A percentile compares a stretch with the other conserved stretches of the same genome.
phyloP scores from a whole-genome alignment of 2,888 invertebrate species.

The Campoletis raptor region DNA sequence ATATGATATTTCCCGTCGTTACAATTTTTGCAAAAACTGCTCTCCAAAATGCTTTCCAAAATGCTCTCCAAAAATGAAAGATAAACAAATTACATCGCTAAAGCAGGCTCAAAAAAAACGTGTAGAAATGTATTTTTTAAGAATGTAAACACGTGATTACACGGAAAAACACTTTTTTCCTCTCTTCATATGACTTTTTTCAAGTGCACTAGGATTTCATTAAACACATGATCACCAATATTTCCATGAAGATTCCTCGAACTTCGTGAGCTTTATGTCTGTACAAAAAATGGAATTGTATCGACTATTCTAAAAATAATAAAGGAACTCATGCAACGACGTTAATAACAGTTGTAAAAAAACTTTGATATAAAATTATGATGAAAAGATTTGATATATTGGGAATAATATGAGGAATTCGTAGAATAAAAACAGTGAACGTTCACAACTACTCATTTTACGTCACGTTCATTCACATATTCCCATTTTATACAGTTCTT shows the following conservation, averaged over 20 bases:
- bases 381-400: background rate
- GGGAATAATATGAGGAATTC: background rate
- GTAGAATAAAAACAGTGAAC: background rate
- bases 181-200: too few species aligned
- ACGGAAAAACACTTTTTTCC: too few species aligned
- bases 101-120: background rate
- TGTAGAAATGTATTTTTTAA: background rate
- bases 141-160: too few species aligned
- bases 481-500: background rate
- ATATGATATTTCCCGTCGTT: background rate
- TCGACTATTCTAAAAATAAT: background rate
- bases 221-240: too few species aligned
- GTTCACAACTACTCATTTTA: background rate
- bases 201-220: too few species aligned
- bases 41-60: background rate
- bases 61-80: too few species aligned
- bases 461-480: slow-evolving; percentile 10
- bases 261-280: too few species aligned
- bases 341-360: background rate
- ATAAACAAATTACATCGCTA: too few species aligned
- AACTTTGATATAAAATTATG: background rate
- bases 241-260: too few species aligned
- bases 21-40: background rate
- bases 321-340: background rate
- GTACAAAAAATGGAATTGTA: background rate